Evolutionary conservation across 2,797 vertebrate species (phyloP), one percentile per base, ranked within the genome.

Genomic region (Otolemur crassicaudatus): DNA sequence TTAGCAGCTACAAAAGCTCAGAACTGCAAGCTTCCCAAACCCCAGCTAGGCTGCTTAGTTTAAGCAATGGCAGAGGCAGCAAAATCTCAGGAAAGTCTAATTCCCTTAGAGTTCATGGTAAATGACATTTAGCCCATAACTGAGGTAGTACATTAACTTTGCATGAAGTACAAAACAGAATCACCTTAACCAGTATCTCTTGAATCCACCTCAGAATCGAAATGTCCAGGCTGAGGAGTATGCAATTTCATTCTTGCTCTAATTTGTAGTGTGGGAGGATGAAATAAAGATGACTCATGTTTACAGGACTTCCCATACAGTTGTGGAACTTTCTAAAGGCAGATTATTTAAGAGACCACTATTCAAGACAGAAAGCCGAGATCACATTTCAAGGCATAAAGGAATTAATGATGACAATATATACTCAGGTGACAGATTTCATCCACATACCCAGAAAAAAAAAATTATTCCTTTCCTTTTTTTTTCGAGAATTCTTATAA

Each of bases 1-100:
- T 88, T 96, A 97, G 92, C 86, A 95, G 91, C 94, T 63, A 56
- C 76, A 83, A 88, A 95, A 87, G 10, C 91, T 95, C 70, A 69
- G 70, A 72, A 83, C 17, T 73, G 67, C 96, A 95, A 91, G 40
- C 90, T 93, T 94, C 91, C 82, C 69, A 95, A 81, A 92, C 22
- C 17, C 5, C 67, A 90, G 60, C 31, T 37, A 90, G 58, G 14
- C 65, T 90, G 70, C 49, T 72, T 83, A 49, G 3, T 89, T 83
- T 90, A 85, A 91, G 69, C 53, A 87, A 79, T 40, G 23, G 49
- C 13, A 87, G 56, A 75, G 31, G 61, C 31, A 49, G 60, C 56
- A 90, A 87, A 87, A 91, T 83, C 70, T 79, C 58, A 80, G 84
- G 23, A 56, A 86, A 75, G 27, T 84, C 37, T 80, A 81, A 43